Percentiles rank a stretch among this genome's conserved stretches.
Evolutionary conservation across 2,797 vertebrate species (phyloP).

Genomic region (Danio kyathit): DNA sequence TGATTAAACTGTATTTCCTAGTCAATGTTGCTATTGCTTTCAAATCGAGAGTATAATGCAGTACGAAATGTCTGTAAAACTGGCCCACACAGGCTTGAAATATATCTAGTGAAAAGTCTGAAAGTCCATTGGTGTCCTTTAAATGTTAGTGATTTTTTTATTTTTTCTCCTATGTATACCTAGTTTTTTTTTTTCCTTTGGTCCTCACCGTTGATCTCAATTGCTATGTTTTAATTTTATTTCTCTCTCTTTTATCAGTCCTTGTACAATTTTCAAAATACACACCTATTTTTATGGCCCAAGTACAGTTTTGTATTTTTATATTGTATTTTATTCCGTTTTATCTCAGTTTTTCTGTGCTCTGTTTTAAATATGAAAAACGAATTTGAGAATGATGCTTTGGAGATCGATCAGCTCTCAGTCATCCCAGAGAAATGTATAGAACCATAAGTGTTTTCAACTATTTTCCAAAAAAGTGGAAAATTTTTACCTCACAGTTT

Average conservation of each 20-base stretch:
- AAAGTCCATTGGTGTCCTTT: neutral
- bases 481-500: conserved; percentile 95
- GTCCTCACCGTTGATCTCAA: neutral
- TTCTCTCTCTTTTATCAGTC: conserved; percentile 13
- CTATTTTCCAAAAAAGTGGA: conserved; percentile 85
- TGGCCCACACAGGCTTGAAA: conserved; percentile 16
- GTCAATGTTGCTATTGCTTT: conserved; percentile 44
- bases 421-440: conserved; percentile 76
- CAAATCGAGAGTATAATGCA: conserved; percentile 29
- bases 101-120: conserved; percentile 27
- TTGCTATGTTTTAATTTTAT: neutral
- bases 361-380: conserved; percentile 62
- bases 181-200: neutral
- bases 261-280: conserved; percentile 26
- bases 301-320: conserved; percentile 64
- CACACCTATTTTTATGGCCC: conserved; percentile 43
- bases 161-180: neutral
- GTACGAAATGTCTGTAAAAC: conserved; percentile 26
- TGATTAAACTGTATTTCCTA: conserved; percentile 57
- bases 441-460: conserved; percentile 79
- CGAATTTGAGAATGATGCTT: conserved; percentile 59
- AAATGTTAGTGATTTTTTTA: neutral
- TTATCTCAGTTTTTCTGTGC: conserved; percentile 47
- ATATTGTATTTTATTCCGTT: conserved; percentile 50
- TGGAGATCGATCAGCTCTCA: conserved; percentile 67